Percentiles rank a stretch among this genome's conserved stretches.
Conservation (phyloP, 2,797 vertebrate species). For the Danio jaintianensis region DNA sequence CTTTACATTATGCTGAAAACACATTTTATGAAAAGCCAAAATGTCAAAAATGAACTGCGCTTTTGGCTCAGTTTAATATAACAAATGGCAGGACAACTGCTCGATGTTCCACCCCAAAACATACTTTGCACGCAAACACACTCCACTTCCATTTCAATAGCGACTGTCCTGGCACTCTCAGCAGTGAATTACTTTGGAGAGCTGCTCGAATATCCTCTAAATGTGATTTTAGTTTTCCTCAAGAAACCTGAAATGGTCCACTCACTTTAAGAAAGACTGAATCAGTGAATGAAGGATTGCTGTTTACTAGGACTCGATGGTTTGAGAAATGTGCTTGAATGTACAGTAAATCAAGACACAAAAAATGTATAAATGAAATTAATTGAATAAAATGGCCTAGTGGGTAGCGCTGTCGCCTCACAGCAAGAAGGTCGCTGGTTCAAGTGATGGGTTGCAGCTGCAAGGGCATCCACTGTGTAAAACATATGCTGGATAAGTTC, state of each 20-base stretch:
- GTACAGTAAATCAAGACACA: not conserved
- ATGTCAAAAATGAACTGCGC: not conserved
- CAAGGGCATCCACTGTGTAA: no score
- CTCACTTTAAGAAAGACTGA: constrained; percentile 22
- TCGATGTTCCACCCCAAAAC: constrained; percentile 31
- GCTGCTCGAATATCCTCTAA: constrained; percentile 19
- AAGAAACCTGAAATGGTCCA: constrained; percentile 15
- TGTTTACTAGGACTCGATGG: constrained; percentile 29
- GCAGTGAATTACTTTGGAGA: constrained; percentile 33
- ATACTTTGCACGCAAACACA: constrained; percentile 18
- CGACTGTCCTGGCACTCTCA: not conserved
- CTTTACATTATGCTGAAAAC: no score
- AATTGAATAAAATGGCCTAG: no score
- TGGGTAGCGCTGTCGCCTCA: no score
- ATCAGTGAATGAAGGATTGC: constrained; percentile 27
- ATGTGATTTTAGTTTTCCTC: constrained; percentile 22
- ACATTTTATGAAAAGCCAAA: no score
- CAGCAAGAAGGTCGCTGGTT: no score
- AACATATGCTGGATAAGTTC: no score
- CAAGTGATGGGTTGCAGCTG: no score
- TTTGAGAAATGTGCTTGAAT: not conserved
- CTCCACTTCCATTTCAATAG: constrained; percentile 7
- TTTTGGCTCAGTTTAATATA: constrained; percentile 45
- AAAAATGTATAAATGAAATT: no score
- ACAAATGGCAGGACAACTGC: not conserved